Evolutionary conservation across 2,797 vertebrate species (phyloP), one percentile per base, ranked within the genome.

Genomic region (Glossophaga mutica): DNA sequence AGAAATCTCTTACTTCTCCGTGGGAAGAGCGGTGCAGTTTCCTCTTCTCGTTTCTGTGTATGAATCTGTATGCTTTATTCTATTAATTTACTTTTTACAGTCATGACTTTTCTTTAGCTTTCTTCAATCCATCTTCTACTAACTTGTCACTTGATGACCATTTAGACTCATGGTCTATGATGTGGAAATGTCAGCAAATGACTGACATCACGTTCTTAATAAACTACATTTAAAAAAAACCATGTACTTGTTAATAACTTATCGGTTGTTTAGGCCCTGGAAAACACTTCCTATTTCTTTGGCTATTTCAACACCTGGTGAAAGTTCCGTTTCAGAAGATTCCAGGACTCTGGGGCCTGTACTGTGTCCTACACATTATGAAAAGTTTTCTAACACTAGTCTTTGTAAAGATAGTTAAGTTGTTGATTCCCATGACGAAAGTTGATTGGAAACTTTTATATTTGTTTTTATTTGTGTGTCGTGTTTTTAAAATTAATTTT

Each of bases 1-100:
- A 83, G 76, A 85, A 90, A 82, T 83, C 62, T 95, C n/a, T 65
- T 77, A 39, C 46, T 95, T 3, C 34, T 59, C 91, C 93, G 57
- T 68, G 16, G 68, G 44, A 95, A 39, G 48, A 91, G 92, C 71
- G 26, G n/a, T 94, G 21, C 12, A 59, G 19, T 94, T 70, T 94
- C n/a, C 39, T 90, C 34, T 39, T 74, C 48, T 24, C 44, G 55
- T 94, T 96, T 95, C 52, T 92, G 5, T 7, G 73, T 74, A 11
- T 55, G 76, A 52, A 57, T 7, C 37, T 97, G 15, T 32, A 29
- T 59, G 48, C 4, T 83, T 90, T 46, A 48, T 73, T 84, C 21
- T 70, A 42, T 34, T 82, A 34, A 67, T 52, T 94, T 96, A 73
- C 59, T 92, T 95, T 70, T 90, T 88, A 73, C 9, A 77, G 26